Evolutionary conservation across 2,888 invertebrate genomes (phyloP).

Genomic region (Cheilosia urbana): DNA sequence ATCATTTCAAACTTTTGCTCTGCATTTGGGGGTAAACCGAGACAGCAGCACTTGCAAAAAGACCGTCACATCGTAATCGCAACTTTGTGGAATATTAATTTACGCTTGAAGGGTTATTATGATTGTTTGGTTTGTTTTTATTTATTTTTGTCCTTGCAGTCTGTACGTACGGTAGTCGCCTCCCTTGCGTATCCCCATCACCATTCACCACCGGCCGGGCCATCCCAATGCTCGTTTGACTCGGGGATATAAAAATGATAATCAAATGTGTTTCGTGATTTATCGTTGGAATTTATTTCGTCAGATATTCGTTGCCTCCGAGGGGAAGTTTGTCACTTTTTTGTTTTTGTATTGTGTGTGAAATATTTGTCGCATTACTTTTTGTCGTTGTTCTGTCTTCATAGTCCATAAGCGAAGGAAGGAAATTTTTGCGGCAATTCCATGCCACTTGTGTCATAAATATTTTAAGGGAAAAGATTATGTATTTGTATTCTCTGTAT

Average conservation of each 20-base stretch:
- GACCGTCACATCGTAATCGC: slow-evolving; percentile 35
- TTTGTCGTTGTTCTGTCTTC: neutral
- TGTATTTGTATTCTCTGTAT: slow-evolving; percentile 19
- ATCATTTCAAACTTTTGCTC: slow-evolving; percentile 9
- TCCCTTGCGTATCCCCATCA: too few species aligned
- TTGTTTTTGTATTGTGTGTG: slow-evolving; percentile 8
- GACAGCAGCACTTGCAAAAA: slow-evolving; percentile 12
- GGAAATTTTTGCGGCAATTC: slow-evolving; percentile 23
- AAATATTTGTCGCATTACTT: slow-evolving; percentile 18
- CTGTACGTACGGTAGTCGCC: neutral
- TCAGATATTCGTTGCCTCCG: slow-evolving; percentile 32
- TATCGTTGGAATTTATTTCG: slow-evolving; percentile 59
- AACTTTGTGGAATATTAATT: slow-evolving; percentile 63
- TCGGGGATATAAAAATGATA: slow-evolving; percentile 48
- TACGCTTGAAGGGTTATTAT: slow-evolving; percentile 53
- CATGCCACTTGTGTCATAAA: slow-evolving; percentile 44
- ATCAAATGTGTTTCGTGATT: slow-evolving; percentile 57
- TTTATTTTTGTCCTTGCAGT: neutral
- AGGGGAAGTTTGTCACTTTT: neutral
- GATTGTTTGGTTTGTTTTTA: slow-evolving; percentile 11
- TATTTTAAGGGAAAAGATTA: slow-evolving; percentile 53
- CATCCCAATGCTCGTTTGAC: neutral
- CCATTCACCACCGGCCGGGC: neutral
- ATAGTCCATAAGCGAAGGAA: slow-evolving; percentile 9
- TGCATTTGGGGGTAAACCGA: slow-evolving; percentile 2